Evolutionary conservation across 2,888 invertebrate species (phyloP).

Genomic region (Chalcis sispes): DNA sequence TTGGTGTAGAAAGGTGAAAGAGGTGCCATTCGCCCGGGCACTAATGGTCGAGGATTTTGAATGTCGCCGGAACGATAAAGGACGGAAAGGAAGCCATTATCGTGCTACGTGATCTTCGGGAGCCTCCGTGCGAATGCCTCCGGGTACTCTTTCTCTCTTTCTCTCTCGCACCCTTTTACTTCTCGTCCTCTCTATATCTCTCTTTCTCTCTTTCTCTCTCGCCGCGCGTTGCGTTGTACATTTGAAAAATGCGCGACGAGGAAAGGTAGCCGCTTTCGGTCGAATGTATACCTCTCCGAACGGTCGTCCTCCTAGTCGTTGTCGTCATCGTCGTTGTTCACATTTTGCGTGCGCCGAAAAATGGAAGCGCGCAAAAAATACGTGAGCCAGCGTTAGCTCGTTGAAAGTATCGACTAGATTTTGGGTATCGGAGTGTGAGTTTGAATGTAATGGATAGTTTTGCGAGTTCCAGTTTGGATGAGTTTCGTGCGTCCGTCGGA

Average conservation of each 20-base stretch:
- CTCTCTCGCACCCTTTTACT: no score
- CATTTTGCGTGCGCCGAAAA: slow-evolving; percentile 2
- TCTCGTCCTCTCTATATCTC: no score
- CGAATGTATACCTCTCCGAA: no score
- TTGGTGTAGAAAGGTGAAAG: slow-evolving; percentile 5
- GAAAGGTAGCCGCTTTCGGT: neutral
- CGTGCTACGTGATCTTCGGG: slow-evolving; percentile 72
- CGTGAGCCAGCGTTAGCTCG: neutral
- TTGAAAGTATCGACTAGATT: no score
- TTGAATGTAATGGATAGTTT: no score
- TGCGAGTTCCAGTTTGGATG: no score
- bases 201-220: no score
- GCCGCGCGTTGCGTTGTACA: slow-evolving; percentile 9
- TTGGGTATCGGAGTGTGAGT: no score
- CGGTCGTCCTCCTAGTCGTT: no score
- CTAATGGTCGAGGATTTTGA: slow-evolving; percentile 69
- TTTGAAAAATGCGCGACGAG: slow-evolving; percentile 37
- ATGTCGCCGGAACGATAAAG: slow-evolving; percentile 72
- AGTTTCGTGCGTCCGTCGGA: no score
- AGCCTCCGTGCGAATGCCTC: neutral
- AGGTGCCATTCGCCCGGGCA: slow-evolving; percentile 35
- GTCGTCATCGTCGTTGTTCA: no score
- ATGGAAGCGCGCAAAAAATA: slow-evolving; percentile 42
- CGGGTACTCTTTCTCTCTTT: no score
- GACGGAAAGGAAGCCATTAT: slow-evolving; percentile 72